Evolutionary conservation across 2,113 vertebrate species (phyloP).

Genomic region (Oncorhynchus tshawytscha): DNA sequence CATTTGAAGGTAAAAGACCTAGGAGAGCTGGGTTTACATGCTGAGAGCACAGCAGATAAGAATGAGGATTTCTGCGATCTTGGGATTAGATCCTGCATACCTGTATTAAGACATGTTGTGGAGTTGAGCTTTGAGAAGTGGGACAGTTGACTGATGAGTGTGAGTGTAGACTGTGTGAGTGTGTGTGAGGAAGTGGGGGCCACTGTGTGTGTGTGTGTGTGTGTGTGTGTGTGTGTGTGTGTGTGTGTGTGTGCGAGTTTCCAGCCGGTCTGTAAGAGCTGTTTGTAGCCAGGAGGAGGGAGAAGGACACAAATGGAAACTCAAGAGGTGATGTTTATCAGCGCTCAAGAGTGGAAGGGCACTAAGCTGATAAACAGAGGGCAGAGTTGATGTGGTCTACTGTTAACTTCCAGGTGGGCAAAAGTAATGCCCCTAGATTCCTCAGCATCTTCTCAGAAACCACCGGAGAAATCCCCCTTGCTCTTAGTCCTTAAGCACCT

Average conservation of each 20-base stretch:
- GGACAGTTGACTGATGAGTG: conserved; percentile 14
- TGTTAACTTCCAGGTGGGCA: conserved; percentile 64
- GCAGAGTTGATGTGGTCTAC: conserved; percentile 60
- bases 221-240: not conserved
- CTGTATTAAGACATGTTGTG: conserved; percentile 9
- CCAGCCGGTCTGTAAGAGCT: not conserved
- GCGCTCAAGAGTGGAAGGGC: not conserved
- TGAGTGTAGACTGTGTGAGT: conserved; percentile 12
- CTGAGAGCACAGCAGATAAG: conserved; percentile 32
- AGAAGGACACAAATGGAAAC: not conserved
- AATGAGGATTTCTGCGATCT: conserved; percentile 37
- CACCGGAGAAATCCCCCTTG: conserved; percentile 75
- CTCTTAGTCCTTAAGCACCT: conserved; percentile 81
- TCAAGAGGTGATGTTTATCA: not conserved
- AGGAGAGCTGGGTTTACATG: conserved; percentile 18
- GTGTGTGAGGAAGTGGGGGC: conserved; percentile 12
- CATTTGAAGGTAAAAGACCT: not conserved
- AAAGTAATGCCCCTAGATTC: conserved; percentile 60
- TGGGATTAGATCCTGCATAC: conserved; percentile 30
- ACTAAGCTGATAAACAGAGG: conserved; percentile 70
- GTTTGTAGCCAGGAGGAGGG: not conserved
- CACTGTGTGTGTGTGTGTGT: not conserved
- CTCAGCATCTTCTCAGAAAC: conserved; percentile 60
- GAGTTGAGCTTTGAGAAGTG: conserved; percentile 22
- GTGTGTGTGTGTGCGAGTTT: not conserved